phyloP scores from a whole-genome alignment of 2,113 vertebrate species.

The Smithornis capensis region DNA sequence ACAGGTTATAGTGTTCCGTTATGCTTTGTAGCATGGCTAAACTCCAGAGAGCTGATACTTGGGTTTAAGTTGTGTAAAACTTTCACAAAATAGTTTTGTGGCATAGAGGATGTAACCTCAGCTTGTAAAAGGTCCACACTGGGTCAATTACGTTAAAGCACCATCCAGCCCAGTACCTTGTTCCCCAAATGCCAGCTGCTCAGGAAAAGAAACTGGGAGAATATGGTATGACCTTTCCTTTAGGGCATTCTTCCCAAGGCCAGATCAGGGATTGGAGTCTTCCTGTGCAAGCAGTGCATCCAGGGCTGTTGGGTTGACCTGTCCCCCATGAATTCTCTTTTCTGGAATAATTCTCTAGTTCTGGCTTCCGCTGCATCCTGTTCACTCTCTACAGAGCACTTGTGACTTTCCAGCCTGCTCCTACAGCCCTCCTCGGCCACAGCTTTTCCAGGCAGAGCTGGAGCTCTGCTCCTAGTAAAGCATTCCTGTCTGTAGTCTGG shows the following conservation, averaged over 20 bases:
- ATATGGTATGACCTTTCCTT: neutral
- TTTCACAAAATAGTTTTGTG: neutral
- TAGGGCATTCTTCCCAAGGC: neutral
- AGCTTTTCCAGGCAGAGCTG: constrained; percentile 16
- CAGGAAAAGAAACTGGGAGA: neutral
- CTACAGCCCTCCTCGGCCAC: neutral
- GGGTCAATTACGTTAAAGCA: neutral
- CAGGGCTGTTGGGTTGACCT: neutral
- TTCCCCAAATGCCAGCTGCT: neutral
- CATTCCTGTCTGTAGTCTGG: neutral
- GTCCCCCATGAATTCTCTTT: constrained; percentile 7
- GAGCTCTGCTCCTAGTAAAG: neutral
- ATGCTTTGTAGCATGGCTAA: neutral
- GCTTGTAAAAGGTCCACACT: neutral
- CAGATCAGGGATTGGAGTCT: neutral
- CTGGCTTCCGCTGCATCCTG: constrained; percentile 50
- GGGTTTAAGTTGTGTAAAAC: neutral
- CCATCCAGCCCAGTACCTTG: neutral
- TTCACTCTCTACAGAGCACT: neutral
- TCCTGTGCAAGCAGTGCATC: neutral
- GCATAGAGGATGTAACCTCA: neutral
- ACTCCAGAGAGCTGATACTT: constrained; percentile 4
- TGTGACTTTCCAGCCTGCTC: constrained; percentile 14
- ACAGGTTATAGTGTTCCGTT: neutral
- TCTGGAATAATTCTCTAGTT: neutral